Evolutionary conservation across 2,888 invertebrate genomes (phyloP).

Genomic region (Yponomeuta evonymella): DNA sequence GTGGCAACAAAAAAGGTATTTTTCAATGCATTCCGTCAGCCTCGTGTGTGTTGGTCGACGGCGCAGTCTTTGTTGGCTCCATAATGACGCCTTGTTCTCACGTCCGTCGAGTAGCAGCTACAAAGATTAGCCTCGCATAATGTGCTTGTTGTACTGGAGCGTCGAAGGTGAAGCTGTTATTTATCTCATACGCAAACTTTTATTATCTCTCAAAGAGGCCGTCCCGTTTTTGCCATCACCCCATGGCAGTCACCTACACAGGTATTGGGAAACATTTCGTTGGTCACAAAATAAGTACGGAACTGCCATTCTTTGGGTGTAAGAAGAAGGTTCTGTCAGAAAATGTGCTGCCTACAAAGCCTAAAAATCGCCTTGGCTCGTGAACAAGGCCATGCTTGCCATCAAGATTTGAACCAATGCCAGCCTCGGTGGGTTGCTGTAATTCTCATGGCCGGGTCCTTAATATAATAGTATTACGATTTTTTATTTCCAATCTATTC

Average conservation of each 20-base stretch:
- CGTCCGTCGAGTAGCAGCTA: slow-evolving; percentile 36
- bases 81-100: slow-evolving; percentile 50
- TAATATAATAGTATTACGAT: neutral
- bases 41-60: neutral
- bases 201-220: slow-evolving; percentile 17
- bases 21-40: slow-evolving; percentile 12
- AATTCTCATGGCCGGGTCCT: neutral
- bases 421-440: neutral
- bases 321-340: neutral
- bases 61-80: slow-evolving; percentile 28
- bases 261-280: neutral
- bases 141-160: slow-evolving; percentile 16
- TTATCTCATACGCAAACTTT: slow-evolving; percentile 40
- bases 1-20: neutral
- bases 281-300: neutral
- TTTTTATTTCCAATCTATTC: neutral
- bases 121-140: slow-evolving; percentile 36
- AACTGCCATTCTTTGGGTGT: neutral
- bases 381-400: neutral
- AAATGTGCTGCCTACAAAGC: neutral
- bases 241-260: neutral
- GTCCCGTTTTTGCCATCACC: neutral
- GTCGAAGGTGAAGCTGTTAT: slow-evolving; percentile 3
- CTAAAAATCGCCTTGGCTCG: neutral
- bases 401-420: neutral